Conservation (phyloP, 2,113 vertebrate genomes). For the Macroglossus sobrinus region DNA sequence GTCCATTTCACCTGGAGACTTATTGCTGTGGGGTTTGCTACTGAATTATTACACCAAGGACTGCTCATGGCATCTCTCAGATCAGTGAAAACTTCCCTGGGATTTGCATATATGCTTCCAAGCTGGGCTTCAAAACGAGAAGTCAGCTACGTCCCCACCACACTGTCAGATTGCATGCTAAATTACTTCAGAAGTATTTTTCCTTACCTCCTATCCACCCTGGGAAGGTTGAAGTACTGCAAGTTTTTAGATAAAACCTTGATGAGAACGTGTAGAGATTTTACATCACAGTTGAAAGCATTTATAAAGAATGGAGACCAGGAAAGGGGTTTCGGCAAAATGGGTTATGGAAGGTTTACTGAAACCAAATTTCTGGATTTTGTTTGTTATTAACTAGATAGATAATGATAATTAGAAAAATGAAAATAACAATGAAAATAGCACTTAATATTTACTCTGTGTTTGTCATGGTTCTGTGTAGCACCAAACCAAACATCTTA, state of each 20-base stretch:
- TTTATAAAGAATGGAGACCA: background rate
- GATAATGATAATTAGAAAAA: background rate
- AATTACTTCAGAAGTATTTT: slow-evolving; percentile 15
- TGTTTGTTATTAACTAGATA: background rate
- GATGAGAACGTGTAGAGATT: background rate
- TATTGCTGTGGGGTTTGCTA: slow-evolving; percentile 44
- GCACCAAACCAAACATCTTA: background rate
- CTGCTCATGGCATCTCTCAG: slow-evolving; percentile 38
- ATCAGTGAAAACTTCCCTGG: slow-evolving; percentile 62
- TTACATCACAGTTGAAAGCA: background rate
- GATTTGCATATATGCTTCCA: background rate
- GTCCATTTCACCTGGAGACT: background rate
- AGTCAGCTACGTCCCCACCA: background rate
- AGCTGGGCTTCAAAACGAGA: slow-evolving; percentile 30
- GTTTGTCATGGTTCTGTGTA: background rate
- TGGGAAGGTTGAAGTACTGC: background rate
- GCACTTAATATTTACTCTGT: background rate
- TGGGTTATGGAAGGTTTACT: background rate
- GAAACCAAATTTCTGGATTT: background rate
- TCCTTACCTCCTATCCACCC: background rate
- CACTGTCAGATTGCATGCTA: background rate
- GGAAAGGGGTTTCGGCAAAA: background rate
- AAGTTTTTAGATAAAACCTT: slow-evolving; percentile 15
- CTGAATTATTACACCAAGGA: slow-evolving; percentile 65
- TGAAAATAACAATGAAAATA: background rate